Percentiles rank a stretch among this genome's conserved stretches.
Evolutionary conservation across 2,888 invertebrate genomes (phyloP).

Genomic region (Clostera curtula): DNA sequence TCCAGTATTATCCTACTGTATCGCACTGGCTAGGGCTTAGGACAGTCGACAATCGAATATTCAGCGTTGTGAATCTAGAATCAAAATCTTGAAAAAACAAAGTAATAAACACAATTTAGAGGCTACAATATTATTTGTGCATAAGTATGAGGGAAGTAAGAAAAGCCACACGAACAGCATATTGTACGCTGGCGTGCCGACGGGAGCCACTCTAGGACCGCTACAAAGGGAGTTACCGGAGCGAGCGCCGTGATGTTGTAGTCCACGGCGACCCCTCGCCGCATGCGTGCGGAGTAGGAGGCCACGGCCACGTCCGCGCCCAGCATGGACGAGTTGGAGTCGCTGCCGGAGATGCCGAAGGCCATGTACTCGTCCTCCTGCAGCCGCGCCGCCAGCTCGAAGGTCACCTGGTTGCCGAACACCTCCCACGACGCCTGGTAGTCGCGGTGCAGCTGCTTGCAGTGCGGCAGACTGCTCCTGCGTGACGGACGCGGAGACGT

Average conservation of each 20-base stretch:
- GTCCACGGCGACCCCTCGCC: constrained; percentile 83
- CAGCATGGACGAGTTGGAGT: constrained; percentile 82
- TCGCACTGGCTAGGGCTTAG: too few species aligned
- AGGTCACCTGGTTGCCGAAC: constrained; percentile 90
- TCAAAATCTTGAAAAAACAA: too few species aligned
- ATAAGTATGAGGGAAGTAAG: too few species aligned
- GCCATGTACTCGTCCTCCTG: constrained; percentile 88
- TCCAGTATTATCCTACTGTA: too few species aligned
- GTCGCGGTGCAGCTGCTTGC: constrained; percentile 88
- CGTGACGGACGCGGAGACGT: background rate
- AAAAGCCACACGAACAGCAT: too few species aligned
- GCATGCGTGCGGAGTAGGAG: constrained; percentile 77
- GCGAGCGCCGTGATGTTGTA: constrained; percentile 90
- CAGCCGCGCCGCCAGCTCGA: constrained; percentile 84
- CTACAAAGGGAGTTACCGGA: constrained; percentile 73
- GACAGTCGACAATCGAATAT: too few species aligned
- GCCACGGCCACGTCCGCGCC: constrained; percentile 90
- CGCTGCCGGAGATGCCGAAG: constrained; percentile 89
- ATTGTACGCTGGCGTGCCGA: too few species aligned
- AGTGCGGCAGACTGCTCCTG: constrained; percentile 84
- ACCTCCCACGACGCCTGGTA: constrained; percentile 92
- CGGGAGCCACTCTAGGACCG: background rate
- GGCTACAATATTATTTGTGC: too few species aligned
- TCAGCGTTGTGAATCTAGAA: too few species aligned
- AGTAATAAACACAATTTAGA: too few species aligned